These are phyloP conservation scores for Holocentrus rufus DNA, from an alignment of 2,797 vertebrate genomes.

Conservation along the genomic window DNA sequence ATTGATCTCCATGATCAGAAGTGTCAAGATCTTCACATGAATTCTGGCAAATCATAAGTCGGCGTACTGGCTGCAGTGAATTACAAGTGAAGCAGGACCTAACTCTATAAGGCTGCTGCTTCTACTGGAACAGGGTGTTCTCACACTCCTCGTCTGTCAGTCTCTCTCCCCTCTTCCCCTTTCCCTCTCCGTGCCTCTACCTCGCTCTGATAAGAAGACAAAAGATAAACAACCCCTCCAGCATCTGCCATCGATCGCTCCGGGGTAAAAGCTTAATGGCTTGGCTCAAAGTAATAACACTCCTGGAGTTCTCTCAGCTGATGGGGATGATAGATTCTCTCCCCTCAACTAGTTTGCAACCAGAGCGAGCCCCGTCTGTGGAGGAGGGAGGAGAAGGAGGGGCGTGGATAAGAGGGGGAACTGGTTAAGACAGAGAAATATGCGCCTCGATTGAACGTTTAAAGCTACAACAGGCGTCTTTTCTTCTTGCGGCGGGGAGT, in stretches of 20 bases:
- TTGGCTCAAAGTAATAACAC: conserved; percentile 78
- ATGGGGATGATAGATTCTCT: conserved; percentile 73
- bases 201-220: conserved; percentile 79
- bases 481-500: background rate
- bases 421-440: conserved; percentile 12
- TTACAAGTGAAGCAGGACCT: conserved; percentile 34
- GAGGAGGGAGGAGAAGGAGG: conserved; percentile 28
- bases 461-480: conserved; percentile 13
- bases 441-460: conserved; percentile 26
- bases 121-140: conserved; percentile 63
- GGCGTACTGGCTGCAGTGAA: conserved; percentile 30
- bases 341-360: conserved; percentile 40
- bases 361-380: conserved; percentile 35
- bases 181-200: conserved; percentile 20
- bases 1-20: conserved; percentile 62
- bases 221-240: conserved; percentile 80
- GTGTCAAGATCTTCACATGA: conserved; percentile 42
- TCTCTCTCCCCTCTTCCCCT: conserved; percentile 20
- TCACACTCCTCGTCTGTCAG: conserved; percentile 36
- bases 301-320: conserved; percentile 71
- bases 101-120: conserved; percentile 29
- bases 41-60: conserved; percentile 46
- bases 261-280: conserved; percentile 78
- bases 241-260: conserved; percentile 77
- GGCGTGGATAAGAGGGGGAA: conserved; percentile 23